Conservation (phyloP, 2,113 vertebrate genomes). For the Calidris pygmaea region DNA sequence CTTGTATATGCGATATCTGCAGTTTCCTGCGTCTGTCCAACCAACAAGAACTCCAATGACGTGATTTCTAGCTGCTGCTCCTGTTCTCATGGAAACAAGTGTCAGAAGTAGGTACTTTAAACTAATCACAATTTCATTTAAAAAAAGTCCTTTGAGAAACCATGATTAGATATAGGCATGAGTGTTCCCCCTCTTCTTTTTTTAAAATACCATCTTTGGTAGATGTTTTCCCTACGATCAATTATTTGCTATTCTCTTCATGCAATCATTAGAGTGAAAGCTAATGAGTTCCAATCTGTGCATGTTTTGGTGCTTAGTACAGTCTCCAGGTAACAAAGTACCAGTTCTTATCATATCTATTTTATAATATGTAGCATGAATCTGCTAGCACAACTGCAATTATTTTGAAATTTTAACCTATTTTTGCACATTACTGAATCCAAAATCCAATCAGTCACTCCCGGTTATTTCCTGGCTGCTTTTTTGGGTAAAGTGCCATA, state of each 20-base stretch:
- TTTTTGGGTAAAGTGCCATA: not conserved
- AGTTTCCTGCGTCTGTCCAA: not conserved
- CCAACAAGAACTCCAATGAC: not conserved
- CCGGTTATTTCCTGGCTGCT: not conserved
- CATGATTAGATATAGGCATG: not conserved
- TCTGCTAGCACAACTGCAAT: not conserved
- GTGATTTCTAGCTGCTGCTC: not conserved
- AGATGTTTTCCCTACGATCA: not conserved
- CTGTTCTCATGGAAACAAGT: constrained; percentile 70
- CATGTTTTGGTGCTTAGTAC: not conserved
- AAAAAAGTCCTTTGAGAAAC: not conserved
- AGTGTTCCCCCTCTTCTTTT: not conserved
- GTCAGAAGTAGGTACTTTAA: constrained; percentile 41
- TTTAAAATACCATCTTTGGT: not conserved
- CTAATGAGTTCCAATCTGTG: not conserved
- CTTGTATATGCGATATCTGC: not conserved
- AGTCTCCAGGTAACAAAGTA: constrained; percentile 10
- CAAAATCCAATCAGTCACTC: not conserved
- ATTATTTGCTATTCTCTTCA: not conserved
- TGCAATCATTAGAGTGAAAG: not conserved
- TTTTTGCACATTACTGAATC: not conserved
- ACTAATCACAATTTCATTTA: not conserved
- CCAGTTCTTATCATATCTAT: not conserved
- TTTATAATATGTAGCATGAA: not conserved
- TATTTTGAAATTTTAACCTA: not conserved